phyloP scores from a whole-genome alignment of 2,888 invertebrate genomes.

The Dioctria rufipes region DNA sequence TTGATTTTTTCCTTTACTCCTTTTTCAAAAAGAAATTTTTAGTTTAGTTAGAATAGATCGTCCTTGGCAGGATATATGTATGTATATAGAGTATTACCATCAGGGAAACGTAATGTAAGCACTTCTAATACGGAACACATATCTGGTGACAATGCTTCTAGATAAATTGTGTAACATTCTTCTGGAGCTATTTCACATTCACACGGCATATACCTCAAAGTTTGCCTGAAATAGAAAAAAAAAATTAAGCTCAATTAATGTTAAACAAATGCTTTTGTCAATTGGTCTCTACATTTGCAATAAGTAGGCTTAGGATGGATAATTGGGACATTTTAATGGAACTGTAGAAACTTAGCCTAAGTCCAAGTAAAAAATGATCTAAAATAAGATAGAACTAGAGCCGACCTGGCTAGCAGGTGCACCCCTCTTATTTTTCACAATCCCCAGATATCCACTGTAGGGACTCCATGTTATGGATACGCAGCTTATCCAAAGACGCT shows the following conservation, averaged over 20 bases:
- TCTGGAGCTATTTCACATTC: not conserved
- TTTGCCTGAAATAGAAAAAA: not conserved
- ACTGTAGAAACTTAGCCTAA: no score
- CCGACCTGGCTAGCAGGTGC: no score
- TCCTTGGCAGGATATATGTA: no score
- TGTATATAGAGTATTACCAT: not conserved
- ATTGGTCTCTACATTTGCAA: no score
- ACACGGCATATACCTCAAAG: constrained; percentile 11
- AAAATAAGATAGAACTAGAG: no score
- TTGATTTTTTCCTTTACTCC: not conserved
- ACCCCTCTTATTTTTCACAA: no score
- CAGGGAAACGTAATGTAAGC: constrained; percentile 6
- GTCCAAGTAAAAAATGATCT: no score
- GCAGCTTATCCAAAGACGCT: no score
- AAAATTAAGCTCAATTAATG: not conserved
- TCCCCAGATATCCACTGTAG: no score
- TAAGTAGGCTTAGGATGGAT: no score
- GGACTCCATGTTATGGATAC: no score
- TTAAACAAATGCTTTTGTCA: not conserved
- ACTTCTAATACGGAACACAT: constrained; percentile 38
- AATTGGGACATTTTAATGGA: no score
- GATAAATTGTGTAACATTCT: not conserved
- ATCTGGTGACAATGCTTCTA: constrained; percentile 20
- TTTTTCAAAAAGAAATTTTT: not conserved
- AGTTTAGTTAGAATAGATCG: not conserved